Evolutionary conservation across 2,113 vertebrate genomes (phyloP).

Genomic region (Psephotus haematonotus): DNA sequence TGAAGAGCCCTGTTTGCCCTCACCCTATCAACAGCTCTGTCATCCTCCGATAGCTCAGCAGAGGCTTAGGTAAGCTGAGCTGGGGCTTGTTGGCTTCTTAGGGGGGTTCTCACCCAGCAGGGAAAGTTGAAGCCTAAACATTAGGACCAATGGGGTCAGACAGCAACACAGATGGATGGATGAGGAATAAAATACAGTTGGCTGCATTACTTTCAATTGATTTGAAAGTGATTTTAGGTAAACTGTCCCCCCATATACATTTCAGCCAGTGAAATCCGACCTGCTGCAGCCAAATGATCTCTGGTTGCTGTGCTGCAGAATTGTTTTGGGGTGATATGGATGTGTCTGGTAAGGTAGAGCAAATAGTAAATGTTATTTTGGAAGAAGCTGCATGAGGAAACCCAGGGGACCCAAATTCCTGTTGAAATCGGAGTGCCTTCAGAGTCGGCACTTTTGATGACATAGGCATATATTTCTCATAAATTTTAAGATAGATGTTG

Average conservation of each 20-base stretch:
- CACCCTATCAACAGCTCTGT: too few species aligned
- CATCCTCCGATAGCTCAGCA: too few species aligned
- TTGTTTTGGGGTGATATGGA: neutral
- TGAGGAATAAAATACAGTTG: neutral
- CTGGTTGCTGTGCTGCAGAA: neutral
- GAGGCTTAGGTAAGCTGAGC: neutral
- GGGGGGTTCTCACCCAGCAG: neutral
- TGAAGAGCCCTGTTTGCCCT: too few species aligned
- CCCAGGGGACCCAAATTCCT: neutral
- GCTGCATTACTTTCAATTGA: neutral
- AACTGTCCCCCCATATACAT: neutral
- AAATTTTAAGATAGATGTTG: neutral
- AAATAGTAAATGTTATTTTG: too few species aligned
- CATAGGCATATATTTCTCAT: neutral
- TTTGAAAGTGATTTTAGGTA: conserved; percentile 3
- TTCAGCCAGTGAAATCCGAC: neutral
- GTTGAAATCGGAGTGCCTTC: neutral
- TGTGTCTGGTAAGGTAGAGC: too few species aligned
- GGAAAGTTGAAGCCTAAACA: conserved; percentile 23
- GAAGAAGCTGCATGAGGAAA: neutral
- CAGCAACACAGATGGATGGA: neutral
- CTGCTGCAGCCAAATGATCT: neutral
- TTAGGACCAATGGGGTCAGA: neutral
- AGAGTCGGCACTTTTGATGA: neutral
- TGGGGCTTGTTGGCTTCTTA: neutral